Percentiles rank a stretch among this genome's conserved stretches.
Evolutionary conservation across 2,888 invertebrate genomes (phyloP).

Genomic region (Erebia aethiops): DNA sequence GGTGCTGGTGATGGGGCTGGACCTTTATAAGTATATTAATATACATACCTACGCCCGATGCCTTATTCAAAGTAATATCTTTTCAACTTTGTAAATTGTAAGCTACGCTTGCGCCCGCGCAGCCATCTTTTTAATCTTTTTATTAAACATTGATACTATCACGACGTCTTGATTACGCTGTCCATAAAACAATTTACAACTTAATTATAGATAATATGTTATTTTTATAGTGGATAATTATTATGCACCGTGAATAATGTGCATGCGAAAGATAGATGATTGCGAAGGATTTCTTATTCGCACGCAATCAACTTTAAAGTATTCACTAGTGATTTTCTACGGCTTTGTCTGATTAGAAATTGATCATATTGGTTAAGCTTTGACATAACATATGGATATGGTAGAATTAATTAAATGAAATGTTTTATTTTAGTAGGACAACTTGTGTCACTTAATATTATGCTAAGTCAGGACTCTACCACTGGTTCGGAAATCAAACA

Average conservation of each 20-base stretch:
- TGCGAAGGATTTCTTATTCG: slow-evolving; percentile 14
- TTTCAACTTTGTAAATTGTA: slow-evolving; percentile 3
- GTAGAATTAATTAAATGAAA: too few species aligned
- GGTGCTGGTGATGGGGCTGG: too few species aligned
- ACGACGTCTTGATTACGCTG: slow-evolving; percentile 30
- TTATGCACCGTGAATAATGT: slow-evolving; percentile 30
- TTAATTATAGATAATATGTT: slow-evolving; percentile 35
- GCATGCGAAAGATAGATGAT: slow-evolving; percentile 32
- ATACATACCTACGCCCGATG: too few species aligned
- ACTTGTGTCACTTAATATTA: too few species aligned
- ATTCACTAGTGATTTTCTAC: not conserved
- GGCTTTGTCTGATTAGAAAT: not conserved
- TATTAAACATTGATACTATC: slow-evolving; percentile 28
- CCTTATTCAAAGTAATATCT: not conserved
- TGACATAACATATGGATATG: too few species aligned
- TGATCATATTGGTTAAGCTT: too few species aligned
- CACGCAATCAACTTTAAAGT: slow-evolving; percentile 16
- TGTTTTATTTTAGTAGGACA: too few species aligned
- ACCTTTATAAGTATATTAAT: too few species aligned
- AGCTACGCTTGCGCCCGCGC: slow-evolving; percentile 6
- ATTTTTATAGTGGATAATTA: slow-evolving; percentile 38
- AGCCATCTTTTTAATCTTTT: slow-evolving; percentile 23
- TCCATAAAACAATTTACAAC: slow-evolving; percentile 37
- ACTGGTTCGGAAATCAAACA: too few species aligned
- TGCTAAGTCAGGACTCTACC: too few species aligned